A percentile compares a stretch with the other conserved stretches of the same genome.
Conservation (phyloP, 2,113 vertebrate genomes). For the Sphaerodactylus townsendi region DNA sequence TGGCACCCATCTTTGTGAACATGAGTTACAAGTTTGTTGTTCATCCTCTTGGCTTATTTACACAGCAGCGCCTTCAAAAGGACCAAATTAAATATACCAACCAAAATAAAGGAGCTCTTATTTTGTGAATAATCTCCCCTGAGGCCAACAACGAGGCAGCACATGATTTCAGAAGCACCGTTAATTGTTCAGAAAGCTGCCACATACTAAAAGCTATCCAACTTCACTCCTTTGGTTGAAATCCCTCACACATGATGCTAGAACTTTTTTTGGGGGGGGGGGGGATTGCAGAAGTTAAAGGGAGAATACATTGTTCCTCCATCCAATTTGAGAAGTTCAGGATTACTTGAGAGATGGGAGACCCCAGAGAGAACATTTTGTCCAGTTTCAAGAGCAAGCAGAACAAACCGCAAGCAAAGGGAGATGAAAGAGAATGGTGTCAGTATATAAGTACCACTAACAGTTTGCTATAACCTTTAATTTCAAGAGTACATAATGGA, state of each 20-base stretch:
- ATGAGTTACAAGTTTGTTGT: background rate
- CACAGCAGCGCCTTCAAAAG: background rate
- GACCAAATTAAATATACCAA: background rate
- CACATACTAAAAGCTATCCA: background rate
- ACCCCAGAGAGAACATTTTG: background rate
- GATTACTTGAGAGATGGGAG: background rate
- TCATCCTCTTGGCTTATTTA: background rate
- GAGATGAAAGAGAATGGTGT: constrained; percentile 1
- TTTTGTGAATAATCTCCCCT: background rate
- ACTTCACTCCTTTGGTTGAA: background rate
- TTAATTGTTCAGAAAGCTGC: background rate
- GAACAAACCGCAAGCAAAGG: background rate
- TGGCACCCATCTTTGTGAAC: background rate
- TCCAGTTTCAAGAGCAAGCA: constrained; percentile 6
- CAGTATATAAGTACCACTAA: background rate
- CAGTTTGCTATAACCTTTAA: background rate
- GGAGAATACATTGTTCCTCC: background rate
- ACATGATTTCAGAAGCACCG: too few species aligned
- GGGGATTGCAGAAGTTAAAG: fast-evolving
- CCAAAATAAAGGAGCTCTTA: background rate
- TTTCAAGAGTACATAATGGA: background rate
- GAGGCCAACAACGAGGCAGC: background rate
- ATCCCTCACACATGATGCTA: background rate
- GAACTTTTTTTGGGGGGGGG: too few species aligned
- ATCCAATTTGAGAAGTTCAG: background rate